Evolutionary conservation across 2,888 invertebrate genomes (phyloP).

Genomic region (Drosophila atripex): DNA sequence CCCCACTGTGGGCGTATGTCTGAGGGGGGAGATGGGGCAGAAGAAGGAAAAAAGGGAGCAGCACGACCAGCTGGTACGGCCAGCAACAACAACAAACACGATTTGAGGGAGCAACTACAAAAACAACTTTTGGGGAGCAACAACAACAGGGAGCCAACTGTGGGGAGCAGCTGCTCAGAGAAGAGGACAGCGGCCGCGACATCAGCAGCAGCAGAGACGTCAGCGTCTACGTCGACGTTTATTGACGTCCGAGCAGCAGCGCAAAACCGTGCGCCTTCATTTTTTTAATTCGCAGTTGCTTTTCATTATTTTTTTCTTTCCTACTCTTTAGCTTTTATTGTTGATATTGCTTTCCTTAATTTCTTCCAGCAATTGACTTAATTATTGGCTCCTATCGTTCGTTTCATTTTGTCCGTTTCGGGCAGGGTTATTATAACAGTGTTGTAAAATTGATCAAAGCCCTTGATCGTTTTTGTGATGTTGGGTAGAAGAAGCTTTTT

Average conservation of each 20-base stretch:
- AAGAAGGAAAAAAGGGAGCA: constrained; percentile 29
- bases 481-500: neutral
- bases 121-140: constrained; percentile 26
- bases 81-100: constrained; percentile 7
- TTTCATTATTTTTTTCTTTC: constrained; percentile 30
- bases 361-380: constrained; percentile 21
- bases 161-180: constrained; percentile 11
- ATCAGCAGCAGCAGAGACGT: constrained; percentile 13
- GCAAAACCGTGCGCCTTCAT: constrained; percentile 62
- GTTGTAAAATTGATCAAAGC: constrained; percentile 3
- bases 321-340: constrained; percentile 9
- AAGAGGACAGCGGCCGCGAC: too few species aligned
- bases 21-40: neutral
- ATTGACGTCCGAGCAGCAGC: constrained; percentile 64
- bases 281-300: constrained; percentile 31
- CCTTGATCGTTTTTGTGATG: neutral
- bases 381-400: constrained; percentile 6
- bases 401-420: constrained; percentile 1
- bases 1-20: constrained; percentile 9
- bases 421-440: neutral
- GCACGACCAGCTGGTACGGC: constrained; percentile 23
- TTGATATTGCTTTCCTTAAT: constrained; percentile 23
- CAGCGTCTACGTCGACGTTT: constrained; percentile 50
- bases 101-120: constrained; percentile 2
- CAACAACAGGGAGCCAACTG: too few species aligned